Evolutionary conservation across 2,797 vertebrate species (phyloP).

Genomic region (Sitta carolinensis): DNA sequence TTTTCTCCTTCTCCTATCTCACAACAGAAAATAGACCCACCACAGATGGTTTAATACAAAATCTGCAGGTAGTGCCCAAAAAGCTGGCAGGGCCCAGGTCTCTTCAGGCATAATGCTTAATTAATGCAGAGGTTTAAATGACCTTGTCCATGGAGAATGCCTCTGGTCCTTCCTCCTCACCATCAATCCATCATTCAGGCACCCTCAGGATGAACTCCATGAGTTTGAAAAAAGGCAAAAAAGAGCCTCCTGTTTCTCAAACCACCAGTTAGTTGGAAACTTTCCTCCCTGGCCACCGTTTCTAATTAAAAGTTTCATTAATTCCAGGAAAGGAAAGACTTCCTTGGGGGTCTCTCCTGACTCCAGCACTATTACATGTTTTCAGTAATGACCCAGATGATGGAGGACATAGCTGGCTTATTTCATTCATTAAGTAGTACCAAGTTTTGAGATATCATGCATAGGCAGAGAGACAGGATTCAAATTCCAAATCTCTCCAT

Average conservation of each 20-base stretch:
- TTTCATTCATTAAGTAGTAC: neutral
- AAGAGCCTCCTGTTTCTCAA: neutral
- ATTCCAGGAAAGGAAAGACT: neutral
- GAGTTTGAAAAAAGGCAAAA: neutral
- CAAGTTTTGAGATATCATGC: neutral
- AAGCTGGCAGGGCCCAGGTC: neutral
- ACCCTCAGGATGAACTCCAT: neutral
- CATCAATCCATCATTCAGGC: neutral
- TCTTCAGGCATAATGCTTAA: neutral
- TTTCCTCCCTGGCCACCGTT: neutral
- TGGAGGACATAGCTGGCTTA: neutral
- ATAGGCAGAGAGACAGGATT: neutral
- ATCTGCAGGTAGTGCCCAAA: neutral
- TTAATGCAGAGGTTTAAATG: neutral
- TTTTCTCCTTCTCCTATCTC: no score
- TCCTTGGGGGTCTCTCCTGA: neutral
- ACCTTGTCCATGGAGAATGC: neutral
- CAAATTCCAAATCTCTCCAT: neutral
- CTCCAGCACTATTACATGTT: neutral
- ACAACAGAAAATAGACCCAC: no score
- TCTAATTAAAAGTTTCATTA: conserved; percentile 30
- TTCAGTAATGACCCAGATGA: neutral
- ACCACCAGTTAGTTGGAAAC: neutral
- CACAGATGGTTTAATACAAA: neutral
- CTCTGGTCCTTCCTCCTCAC: neutral